A percentile compares a stretch with the other conserved stretches of the same genome.
phyloP scores from a whole-genome alignment of 2,888 invertebrate genomes.

The Synanthedon vespiformis region DNA sequence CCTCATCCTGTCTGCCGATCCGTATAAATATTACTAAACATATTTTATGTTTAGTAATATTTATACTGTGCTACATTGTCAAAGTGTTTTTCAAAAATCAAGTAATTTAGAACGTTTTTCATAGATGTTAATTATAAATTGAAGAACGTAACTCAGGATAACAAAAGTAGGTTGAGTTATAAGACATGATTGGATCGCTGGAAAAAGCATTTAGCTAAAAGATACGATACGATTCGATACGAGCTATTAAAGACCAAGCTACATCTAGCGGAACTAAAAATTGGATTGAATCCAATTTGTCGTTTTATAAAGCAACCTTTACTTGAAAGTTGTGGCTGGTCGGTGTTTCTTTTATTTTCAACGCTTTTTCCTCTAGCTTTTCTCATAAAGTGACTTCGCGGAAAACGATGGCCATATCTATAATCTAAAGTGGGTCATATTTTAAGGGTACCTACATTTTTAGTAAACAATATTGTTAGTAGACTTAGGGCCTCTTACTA shows the following conservation, averaged over 20 bases:
- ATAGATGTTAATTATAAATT: too few relatives aligned
- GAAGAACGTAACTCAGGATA: too few relatives aligned
- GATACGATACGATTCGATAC: not conserved
- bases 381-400: not conserved
- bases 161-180: too few relatives aligned
- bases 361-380: not conserved
- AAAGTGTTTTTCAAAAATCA: too few relatives aligned
- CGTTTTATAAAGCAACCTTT: conserved; percentile 1
- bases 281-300: conserved; percentile 6
- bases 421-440: not conserved
- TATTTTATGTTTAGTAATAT: too few relatives aligned
- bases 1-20: too few relatives aligned
- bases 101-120: too few relatives aligned
- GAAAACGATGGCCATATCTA: not conserved
- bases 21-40: too few relatives aligned
- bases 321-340: conserved; percentile 2
- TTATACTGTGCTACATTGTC: too few relatives aligned
- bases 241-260: not conserved
- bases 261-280: conserved; percentile 1
- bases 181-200: too few relatives aligned
- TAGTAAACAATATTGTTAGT: not conserved
- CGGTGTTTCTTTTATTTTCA: not conserved
- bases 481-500: too few relatives aligned
- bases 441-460: not conserved
- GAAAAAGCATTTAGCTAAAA: not conserved